Evolutionary conservation across 2,797 vertebrate species (phyloP).

Genomic region (Tenualosa ilisha): DNA sequence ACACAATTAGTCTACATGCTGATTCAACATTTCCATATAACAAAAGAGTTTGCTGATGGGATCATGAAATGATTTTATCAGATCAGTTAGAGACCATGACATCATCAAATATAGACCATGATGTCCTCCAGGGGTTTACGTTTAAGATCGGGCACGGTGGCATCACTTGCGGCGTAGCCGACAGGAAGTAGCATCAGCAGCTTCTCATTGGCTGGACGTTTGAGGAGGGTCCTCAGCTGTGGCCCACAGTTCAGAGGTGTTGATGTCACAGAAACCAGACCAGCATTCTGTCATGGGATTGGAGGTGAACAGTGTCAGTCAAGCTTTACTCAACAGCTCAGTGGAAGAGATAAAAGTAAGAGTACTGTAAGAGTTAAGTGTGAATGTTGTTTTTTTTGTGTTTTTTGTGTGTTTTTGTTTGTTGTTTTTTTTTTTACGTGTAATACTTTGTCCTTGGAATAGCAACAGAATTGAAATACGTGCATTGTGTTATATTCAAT

Average conservation of each 20-base stretch:
- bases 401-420: too few relatives aligned
- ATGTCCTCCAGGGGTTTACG: slow-evolving; percentile 85
- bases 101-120: slow-evolving; percentile 71
- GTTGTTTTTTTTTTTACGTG: too few relatives aligned
- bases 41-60: not conserved
- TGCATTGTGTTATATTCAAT: too few relatives aligned
- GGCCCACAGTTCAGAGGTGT: slow-evolving; percentile 95
- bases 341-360: too few relatives aligned
- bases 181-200: slow-evolving; percentile 90
- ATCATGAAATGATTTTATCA: not conserved
- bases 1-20: not conserved
- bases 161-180: slow-evolving; percentile 83
- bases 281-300: slow-evolving; percentile 78
- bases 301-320: slow-evolving; percentile 11
- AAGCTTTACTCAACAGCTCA: not conserved
- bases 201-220: slow-evolving; percentile 88
- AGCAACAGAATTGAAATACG: too few relatives aligned
- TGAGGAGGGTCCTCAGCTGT: slow-evolving; percentile 82
- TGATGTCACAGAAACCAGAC: slow-evolving; percentile 90
- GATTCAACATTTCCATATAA: not conserved
- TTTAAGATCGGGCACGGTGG: slow-evolving; percentile 83
- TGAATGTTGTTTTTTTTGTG: too few relatives aligned
- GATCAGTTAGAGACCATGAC: slow-evolving; percentile 73
- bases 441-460: too few relatives aligned
- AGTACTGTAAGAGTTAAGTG: too few relatives aligned